Base-by-base conservation (phyloP, 1,140 invertebrate species). In the Aphelinus certus region DNA sequence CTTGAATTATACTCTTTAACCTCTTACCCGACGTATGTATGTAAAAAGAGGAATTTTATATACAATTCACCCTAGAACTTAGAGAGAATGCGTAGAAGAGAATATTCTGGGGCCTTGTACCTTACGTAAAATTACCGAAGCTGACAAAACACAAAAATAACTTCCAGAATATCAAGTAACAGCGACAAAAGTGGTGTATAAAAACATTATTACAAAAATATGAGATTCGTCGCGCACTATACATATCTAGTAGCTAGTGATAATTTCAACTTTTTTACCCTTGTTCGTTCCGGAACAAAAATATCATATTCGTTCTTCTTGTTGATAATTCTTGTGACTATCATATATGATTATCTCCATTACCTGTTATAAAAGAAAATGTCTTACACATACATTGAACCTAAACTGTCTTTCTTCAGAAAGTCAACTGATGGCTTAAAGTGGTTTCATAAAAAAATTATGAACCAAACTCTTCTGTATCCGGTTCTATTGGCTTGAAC, bases 381-480 rank as follows among this genome's bases (percentile, higher is more conserved):
- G 2, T 51, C 7, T 69, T 57, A n/a, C 43, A 7, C 10, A 45
- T 26, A 68, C 7, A 62, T 56, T 58, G 9, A 73, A 42, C 42
- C 64, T 51, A 64, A 64, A 64, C 64, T 75, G 46, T 10, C 55
- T 56, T 75, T 64, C n/a, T 7, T n/a, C 1, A 60, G 61, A 7
- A 67, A 67, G 45, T 66, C 47, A 56, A 26, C 26, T 26, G 26
- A 26, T 26, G 26, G 26, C 26, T 26, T 26, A 53, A 53, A 53
- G 51, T 53, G 9, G 4, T 6, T 53, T 6, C 4, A 55, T 55
- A 7, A 55, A 7, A 26, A 55, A 73, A 85, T 93, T 91, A 98
- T 77, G 97, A 98, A 56, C 97, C 97, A 86, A 98, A 98, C 86
- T 98, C 94, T 85, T 94, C 92, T 3, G 96, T 97, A 55, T 94